Conservation (phyloP, 37 sponge, comb jelly and placozoan genomes). For the Dysidea cf. avara region DNA sequence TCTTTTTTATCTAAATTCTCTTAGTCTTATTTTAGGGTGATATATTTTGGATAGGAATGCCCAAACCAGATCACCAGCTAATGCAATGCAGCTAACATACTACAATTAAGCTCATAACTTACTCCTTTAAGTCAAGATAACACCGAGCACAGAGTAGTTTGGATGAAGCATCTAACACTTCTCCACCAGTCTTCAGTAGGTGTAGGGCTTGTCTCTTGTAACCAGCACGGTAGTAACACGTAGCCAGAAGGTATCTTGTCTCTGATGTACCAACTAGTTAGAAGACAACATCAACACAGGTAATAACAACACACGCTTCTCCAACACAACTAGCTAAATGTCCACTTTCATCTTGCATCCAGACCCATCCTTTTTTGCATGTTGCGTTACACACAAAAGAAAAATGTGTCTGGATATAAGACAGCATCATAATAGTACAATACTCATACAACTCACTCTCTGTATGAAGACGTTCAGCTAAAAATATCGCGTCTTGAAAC, state of each 20-base stretch:
- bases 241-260: constrained; percentile 73
- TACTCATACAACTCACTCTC: constrained; percentile 47
- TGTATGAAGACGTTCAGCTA: constrained; percentile 89
- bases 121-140: constrained; percentile 79
- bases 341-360: no score
- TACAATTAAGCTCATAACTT: no score
- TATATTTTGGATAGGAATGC: no score
- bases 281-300: neutral
- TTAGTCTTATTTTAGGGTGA: no score
- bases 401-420: no score
- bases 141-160: constrained; percentile 78
- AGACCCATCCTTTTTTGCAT: no score
- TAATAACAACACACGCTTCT: no score
- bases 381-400: no score
- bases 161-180: constrained; percentile 42
- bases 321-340: no score
- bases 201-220: constrained; percentile 65
- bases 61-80: no score
- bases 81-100: no score
- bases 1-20: no score
- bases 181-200: constrained; percentile 42
- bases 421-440: neutral
- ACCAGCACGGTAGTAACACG: constrained; percentile 81
- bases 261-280: constrained; percentile 50
- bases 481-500: constrained; percentile 83